phyloP scores from a whole-genome alignment of 1,140 invertebrate genomes.

The Lepidostoma basale region DNA sequence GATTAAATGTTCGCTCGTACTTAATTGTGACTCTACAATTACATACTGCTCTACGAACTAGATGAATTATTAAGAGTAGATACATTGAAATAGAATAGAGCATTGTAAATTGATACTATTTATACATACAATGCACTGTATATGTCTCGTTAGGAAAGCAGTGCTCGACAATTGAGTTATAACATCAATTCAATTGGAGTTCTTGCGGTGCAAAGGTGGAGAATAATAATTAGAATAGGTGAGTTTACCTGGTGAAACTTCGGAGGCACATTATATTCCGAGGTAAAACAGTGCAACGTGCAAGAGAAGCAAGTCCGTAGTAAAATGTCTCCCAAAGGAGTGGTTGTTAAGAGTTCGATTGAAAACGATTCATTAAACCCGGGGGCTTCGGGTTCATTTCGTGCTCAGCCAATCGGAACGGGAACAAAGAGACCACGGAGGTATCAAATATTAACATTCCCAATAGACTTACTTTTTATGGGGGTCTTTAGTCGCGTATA shows the following conservation, averaged over 20 bases:
- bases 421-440: slow-evolving; percentile 20
- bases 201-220: no score
- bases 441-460: slow-evolving; percentile 13
- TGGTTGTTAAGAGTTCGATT: slow-evolving; percentile 32
- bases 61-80: no score
- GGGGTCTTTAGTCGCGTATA: neutral
- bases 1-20: no score
- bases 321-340: slow-evolving; percentile 14
- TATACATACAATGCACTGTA: no score
- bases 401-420: slow-evolving; percentile 8
- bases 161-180: neutral
- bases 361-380: slow-evolving; percentile 38
- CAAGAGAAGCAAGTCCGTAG: neutral
- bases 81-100: no score
- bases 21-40: no score
- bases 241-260: no score
- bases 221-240: no score
- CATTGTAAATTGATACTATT: no score
- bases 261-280: no score
- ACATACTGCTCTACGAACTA: no score
- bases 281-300: neutral
- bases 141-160: no score
- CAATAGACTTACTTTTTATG: neutral
- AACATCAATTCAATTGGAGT: neutral
- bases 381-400: slow-evolving; percentile 29